A percentile compares a stretch with the other conserved stretches of the same genome.
Conservation (phyloP, 1,140 invertebrate species). For the Aphaenogaster ashmeadi region DNA sequence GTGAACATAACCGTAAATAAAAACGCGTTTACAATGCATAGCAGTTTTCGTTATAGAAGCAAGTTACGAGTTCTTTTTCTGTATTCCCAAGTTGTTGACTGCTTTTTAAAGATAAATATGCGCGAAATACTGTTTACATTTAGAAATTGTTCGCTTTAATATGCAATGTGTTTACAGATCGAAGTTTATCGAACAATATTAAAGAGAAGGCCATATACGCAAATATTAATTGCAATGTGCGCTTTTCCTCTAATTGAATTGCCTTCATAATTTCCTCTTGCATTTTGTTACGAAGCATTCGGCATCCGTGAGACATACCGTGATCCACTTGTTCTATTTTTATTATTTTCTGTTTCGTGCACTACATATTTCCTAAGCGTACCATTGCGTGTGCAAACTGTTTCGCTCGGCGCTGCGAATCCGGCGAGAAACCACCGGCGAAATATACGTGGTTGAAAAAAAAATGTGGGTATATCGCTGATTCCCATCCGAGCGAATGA, state of each 20-base stretch:
- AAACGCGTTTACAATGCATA: background rate
- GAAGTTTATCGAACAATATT: background rate
- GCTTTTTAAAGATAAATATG: constrained; percentile 8
- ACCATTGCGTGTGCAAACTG: constrained; percentile 31
- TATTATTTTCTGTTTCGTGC: constrained; percentile 63
- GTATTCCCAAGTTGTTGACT: background rate
- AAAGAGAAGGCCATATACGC: background rate
- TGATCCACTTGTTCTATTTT: constrained; percentile 57
- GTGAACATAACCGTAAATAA: background rate
- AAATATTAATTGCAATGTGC: constrained; percentile 5
- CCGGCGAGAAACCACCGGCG: background rate
- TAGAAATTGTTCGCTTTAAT: background rate
- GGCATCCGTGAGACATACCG: too few relatives aligned
- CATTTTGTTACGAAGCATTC: constrained; percentile 4
- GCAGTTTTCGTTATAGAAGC: background rate
- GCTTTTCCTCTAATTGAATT: constrained; percentile 5
- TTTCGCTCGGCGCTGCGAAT: constrained; percentile 40
- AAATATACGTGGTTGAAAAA: constrained; percentile 45
- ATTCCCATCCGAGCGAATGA: constrained; percentile 46
- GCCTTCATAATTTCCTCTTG: constrained; percentile 27
- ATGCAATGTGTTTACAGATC: constrained; percentile 5
- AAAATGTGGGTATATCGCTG: constrained; percentile 52
- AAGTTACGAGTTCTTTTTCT: background rate
- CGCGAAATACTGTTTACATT: constrained; percentile 2
- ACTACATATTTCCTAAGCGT: constrained; percentile 21